Base-by-base conservation (phyloP, 2,888 invertebrate genomes). In the Macrosiphum euphorbiae region DNA sequence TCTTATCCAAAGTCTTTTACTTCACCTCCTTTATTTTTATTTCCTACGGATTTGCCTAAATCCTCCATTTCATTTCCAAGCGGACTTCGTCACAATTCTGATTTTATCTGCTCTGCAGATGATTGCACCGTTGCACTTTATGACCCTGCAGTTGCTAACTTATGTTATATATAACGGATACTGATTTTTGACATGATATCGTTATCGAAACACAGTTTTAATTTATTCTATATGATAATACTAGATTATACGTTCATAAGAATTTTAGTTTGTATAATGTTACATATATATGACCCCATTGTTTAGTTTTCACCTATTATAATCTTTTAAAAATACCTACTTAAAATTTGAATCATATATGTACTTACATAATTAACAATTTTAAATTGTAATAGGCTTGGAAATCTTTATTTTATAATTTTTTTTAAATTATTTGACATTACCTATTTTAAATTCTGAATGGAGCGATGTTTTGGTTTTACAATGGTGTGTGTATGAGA, bases 1-100 rank as follows among this genome's bases (percentile, higher is more conserved):
- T 94, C 93, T 94, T 94, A 94, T 94, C 93, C 93, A 61, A 86
- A 94, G 88, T 35, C 84, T 86, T 85, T 90, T 90, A 58, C 58
- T 84, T 84, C 92, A 85, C 84, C 89, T 35, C 90, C 61, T n/a
- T 41, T 84, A 41, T 58, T 41, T 67, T 61, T 92, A 87, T 92
- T 88, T 88, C 52, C 67, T 26, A 78, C 28, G 89, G 93, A 94
- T 94, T 94, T 94, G 93, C 90, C 90, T 94, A 94, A 94, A 94
- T 61, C 90, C 85, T 5, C 93, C 93, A 86, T 94, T 90, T 90
- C 93, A 41, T 94, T 94, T 67, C 90, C 85, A 35, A 55, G 50
- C 86, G 90, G 85, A 92, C 88, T 88, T 61, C 41, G 52, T 88
- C 88, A 67, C 50, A 67, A 88, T 52, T 67, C 41, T 11, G 92